phyloP scores from a whole-genome alignment of 2,888 invertebrate genomes.

The Rotaria magnacalcarata region DNA sequence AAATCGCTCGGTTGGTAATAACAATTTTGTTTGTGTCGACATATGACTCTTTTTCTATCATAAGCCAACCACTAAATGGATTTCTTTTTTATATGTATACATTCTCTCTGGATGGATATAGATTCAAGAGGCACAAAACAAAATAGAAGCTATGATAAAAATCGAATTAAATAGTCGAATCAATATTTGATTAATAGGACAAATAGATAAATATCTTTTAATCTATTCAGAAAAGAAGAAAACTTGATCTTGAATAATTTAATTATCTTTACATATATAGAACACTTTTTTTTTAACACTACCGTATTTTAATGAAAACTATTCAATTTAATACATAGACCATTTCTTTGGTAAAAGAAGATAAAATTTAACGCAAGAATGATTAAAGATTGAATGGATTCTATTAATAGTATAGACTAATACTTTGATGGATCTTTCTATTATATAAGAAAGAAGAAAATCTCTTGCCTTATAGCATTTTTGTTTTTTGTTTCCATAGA shows the following conservation, averaged over 20 bases:
- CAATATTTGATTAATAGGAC: neutral
- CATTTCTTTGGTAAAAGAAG: neutral
- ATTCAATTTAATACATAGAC: no score
- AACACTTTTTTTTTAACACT: no score
- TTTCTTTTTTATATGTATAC: neutral
- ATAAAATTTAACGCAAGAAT: neutral
- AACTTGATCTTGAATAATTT: neutral
- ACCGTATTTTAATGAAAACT: no score
- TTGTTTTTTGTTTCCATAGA: neutral
- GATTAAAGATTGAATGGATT: neutral
- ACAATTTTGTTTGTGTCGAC: neutral
- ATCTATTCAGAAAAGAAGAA: neutral
- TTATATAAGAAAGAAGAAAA: neutral
- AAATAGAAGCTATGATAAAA: neutral
- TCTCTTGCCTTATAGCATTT: neutral
- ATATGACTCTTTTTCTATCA: neutral
- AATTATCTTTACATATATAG: no score
- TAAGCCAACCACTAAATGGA: neutral
- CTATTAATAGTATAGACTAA: neutral
- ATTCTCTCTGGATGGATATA: no score
- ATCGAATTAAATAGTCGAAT: neutral
- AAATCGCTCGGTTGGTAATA: no score
- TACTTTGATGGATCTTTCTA: neutral
- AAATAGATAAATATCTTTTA: neutral
- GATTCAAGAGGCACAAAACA: no score